Base-by-base conservation (phyloP, 2,888 invertebrate species). In the Polyploca ridens region DNA sequence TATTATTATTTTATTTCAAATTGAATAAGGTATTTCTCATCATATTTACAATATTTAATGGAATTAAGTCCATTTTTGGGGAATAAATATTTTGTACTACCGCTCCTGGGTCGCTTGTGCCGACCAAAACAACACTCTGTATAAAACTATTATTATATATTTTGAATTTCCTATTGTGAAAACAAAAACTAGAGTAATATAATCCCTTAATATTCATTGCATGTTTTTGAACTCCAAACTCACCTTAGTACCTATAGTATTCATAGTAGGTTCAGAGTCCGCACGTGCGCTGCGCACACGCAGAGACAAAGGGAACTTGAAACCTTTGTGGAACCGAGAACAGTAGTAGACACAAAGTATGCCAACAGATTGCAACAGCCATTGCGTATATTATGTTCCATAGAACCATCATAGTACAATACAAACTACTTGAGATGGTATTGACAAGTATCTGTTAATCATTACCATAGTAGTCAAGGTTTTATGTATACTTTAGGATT, bases 281-380 rank as follows among this genome's bases (percentile, higher is more conserved):
- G 81, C 85, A 83, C 86, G 84, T 83, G 87, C 80, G 79, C 74
- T 83, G 87, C 80, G 79, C 74, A 59, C 58, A 10, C 54, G 16
- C 41, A 44, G 58, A 80, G 75, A 87, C 86, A 87, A 88, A 84
- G 79, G 81, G 66, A 81, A 81, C 78, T 68, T 67, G 77, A 82
- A 75, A 79, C 82, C 81, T 77, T 78, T 76, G 75, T 74, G 71
- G 64, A 64, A 60, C 46, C 62, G 59, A 14, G 65, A 46, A 61
- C 38, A 38, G 61, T 19, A 60, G 61, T 41, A 54, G 54, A 54
- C 19, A 54, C 54, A 54, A 54, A 54, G 54, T 54, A 54, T 54
- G 19, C 54, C 54, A 54, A 60, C 60, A 61, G 41, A 60, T 61
- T 61, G 61, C 61, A 41, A 61, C 38, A 61, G 61, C 38, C 19